These are phyloP conservation scores for Petrocephalus sullivani DNA, from an alignment of 2,797 vertebrate genomes.

Conservation along the genomic window DNA sequence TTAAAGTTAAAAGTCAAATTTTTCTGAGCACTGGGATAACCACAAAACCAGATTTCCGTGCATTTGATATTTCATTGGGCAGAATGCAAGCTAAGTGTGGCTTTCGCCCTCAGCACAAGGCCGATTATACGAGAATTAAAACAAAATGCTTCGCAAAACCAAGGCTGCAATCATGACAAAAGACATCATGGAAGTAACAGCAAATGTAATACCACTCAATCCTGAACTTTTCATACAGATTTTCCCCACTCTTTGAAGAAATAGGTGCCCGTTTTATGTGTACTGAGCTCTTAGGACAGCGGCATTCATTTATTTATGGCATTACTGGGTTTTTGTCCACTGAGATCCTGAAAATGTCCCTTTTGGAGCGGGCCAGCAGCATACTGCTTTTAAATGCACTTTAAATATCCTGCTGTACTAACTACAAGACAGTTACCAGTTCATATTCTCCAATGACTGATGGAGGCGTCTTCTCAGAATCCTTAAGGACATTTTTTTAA, in stretches of 20 bases:
- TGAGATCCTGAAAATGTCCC: neutral
- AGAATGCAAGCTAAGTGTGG: conserved; percentile 37
- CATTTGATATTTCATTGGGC: neutral
- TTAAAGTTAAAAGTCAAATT: neutral
- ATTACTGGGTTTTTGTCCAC: neutral
- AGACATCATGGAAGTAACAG: neutral
- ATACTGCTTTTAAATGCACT: neutral
- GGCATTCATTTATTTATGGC: neutral
- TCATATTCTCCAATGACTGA: neutral
- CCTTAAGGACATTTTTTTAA: neutral
- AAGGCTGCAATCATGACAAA: neutral
- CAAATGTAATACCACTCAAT: neutral
- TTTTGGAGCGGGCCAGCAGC: neutral
- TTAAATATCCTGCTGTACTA: neutral
- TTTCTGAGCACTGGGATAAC: neutral
- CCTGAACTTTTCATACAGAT: neutral
- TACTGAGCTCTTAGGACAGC: neutral
- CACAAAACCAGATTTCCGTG: neutral
- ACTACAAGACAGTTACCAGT: neutral
- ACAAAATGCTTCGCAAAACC: neutral
- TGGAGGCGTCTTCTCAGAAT: neutral
- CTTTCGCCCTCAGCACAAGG: neutral
- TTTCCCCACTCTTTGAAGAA: neutral
- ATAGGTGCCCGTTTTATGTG: neutral
- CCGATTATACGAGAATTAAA: neutral